Evolutionary conservation across 1,140 invertebrate species (phyloP), one percentile per base, ranked within the genome.

Genomic region (Cotesia vestalis): DNA sequence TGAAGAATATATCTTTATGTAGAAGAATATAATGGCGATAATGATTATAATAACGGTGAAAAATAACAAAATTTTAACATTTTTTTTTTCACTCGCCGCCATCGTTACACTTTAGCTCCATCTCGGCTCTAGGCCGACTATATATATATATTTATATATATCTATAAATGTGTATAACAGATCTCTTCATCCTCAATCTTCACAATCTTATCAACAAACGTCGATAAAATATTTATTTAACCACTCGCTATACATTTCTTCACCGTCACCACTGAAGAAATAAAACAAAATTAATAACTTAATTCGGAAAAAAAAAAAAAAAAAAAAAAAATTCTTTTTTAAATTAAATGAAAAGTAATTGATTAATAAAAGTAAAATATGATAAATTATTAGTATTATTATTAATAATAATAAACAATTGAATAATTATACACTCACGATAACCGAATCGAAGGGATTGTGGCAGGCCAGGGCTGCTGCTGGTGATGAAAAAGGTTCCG

Each of bases 361-460:
- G 1, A 36, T 14, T 36, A 2, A 57, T 12, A n/a, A 71, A 35
- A 52, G 17, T 69, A 61, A 71, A 46, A 46, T 11, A 11, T 46
- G 40, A 46, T 46, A 46, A 51, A 61, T 46, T 52, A 63, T 46
- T n/a, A 35, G 17, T 27, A 66, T 27, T 27, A 27, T 27, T 27
- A 27, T 27, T 27, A 27, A 27, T 27, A 27, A 27, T 27, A 27
- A 27, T 27, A 27, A 27, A 27, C 27, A 27, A 27, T 27, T 27
- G 1, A 27, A 27, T 27, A 27, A 27, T 27, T 27, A 27, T 27
- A 53, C 73, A 87, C 85, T 87, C 84, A 87, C 85, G 85, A 86
- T 86, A 81, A 86, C 85, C 79, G 85, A 85, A 78, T 87, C 82
- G 81, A 86, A 87, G 80, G 83, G 85, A 85, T 87, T 84, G 81